Percentiles rank a stretch among this genome's conserved stretches.
phyloP scores from a whole-genome alignment of 2,888 invertebrate genomes.

The Boloria euphrosyne region DNA sequence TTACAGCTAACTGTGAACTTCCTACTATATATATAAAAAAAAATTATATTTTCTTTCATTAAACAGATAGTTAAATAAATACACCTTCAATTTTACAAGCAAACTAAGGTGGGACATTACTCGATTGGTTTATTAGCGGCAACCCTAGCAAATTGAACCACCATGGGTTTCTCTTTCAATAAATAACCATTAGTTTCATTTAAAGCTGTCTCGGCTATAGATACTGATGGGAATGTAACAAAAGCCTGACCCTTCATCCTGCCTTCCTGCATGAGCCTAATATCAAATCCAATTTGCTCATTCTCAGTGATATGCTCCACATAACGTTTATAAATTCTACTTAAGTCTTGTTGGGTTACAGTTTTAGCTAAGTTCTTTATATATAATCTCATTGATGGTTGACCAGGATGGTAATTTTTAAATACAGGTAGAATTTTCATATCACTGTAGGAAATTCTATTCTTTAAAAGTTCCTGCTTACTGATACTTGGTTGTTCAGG shows the following conservation, averaged over 20 bases:
- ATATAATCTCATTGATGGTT: constrained; percentile 92
- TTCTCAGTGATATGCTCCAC: constrained; percentile 63
- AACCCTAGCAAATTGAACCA: constrained; percentile 90
- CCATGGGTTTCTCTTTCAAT: constrained; percentile 93
- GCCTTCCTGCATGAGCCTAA: constrained; percentile 95
- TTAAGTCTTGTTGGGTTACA: constrained; percentile 88
- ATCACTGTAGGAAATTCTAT: constrained; percentile 87
- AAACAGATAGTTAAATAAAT: too few relatives aligned
- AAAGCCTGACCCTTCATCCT: constrained; percentile 98
- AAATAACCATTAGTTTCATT: constrained; percentile 93
- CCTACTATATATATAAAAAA: too few relatives aligned
- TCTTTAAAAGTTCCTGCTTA: constrained; percentile 84
- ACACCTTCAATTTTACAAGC: too few relatives aligned
- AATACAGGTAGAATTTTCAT: constrained; percentile 89
- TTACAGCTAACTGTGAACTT: too few relatives aligned
- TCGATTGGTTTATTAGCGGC: constrained; percentile 72
- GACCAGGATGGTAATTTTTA: constrained; percentile 92
- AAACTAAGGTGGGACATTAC: constrained; percentile 36
- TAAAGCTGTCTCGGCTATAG: constrained; percentile 87
- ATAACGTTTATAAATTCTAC: constrained; percentile 89
- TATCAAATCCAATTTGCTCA: constrained; percentile 81
- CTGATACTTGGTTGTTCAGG: constrained; percentile 77
- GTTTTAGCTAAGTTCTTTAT: constrained; percentile 95
- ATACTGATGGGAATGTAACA: constrained; percentile 88
- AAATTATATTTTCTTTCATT: too few relatives aligned